Evolutionary conservation across 1,140 invertebrate genomes (phyloP).

Genomic region (Zaprionus ornatus): DNA sequence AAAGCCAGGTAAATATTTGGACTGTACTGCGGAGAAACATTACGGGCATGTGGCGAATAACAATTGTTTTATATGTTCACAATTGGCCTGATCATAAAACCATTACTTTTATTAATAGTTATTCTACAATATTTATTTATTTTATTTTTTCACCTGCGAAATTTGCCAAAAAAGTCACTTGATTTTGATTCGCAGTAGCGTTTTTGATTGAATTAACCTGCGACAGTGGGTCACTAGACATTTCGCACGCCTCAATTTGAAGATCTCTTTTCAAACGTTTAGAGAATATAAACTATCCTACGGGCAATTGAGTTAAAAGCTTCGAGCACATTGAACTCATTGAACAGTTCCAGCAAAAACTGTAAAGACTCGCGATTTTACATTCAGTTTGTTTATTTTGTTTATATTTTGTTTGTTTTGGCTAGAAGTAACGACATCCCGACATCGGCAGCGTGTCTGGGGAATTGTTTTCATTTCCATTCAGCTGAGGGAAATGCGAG

Average conservation of each 20-base stretch:
- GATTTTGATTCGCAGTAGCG: slow-evolving; percentile 46
- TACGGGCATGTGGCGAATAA: neutral
- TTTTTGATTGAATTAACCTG: slow-evolving; percentile 69
- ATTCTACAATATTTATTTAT: too few relatives aligned
- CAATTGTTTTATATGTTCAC: too few relatives aligned
- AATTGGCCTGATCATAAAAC: neutral
- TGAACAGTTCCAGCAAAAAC: neutral
- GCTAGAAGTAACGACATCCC: neutral
- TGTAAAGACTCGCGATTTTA: slow-evolving; percentile 3
- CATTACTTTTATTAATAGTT: slow-evolving; percentile 15
- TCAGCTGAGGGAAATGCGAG: neutral
- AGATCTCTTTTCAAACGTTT: neutral
- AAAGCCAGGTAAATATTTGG: slow-evolving; percentile 15
- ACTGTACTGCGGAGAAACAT: slow-evolving; percentile 1
- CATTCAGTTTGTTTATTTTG: slow-evolving; percentile 34
- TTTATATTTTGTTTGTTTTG: slow-evolving; percentile 12
- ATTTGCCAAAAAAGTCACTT: slow-evolving; percentile 17
- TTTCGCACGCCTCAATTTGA: neutral
- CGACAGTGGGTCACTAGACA: slow-evolving; percentile 32
- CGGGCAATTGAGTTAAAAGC: neutral
- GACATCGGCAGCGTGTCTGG: slow-evolving; percentile 9
- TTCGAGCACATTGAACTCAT: slow-evolving; percentile 27
- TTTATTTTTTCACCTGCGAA: slow-evolving; percentile 2
- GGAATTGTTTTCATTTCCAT: slow-evolving; percentile 30
- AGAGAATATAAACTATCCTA: slow-evolving; percentile 2